phyloP scores from a whole-genome alignment of 2,113 vertebrate genomes.

The Paradisaea rubra region DNA sequence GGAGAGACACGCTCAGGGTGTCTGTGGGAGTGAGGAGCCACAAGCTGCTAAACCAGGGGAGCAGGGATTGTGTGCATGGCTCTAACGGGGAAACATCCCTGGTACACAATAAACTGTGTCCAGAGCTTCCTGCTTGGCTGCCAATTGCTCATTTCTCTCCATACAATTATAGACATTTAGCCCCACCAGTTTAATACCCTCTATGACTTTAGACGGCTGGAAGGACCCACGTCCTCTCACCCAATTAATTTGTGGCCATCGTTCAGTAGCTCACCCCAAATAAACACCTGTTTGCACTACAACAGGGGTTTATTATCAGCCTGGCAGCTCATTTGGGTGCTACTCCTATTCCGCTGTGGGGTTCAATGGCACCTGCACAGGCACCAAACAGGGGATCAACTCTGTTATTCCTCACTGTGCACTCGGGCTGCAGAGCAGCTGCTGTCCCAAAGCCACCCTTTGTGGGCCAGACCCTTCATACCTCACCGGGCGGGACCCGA shows the following conservation, averaged over 20 bases:
- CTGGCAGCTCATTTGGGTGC: accelerated
- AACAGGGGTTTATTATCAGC: not conserved
- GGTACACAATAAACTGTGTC: not conserved
- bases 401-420: accelerated
- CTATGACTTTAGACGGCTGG: not conserved
- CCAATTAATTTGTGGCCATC: not conserved
- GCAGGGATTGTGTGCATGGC: not conserved
- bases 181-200: not conserved
- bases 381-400: not conserved
- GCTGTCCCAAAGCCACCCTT: not conserved
- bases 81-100: not conserved
- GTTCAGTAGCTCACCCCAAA: accelerated
- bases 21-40: not conserved
- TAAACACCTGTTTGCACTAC: not conserved
- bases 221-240: not conserved
- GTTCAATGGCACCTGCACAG: not conserved
- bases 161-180: not conserved
- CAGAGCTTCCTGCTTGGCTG: not conserved
- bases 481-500: not conserved
- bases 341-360: accelerated
- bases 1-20: accelerated
- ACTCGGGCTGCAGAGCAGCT: accelerated
- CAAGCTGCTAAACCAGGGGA: not conserved
- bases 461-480: accelerated
- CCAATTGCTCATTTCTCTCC: not conserved